Base-by-base conservation (phyloP, 2,888 invertebrate genomes). In the Linhomoeus sp. region DNA sequence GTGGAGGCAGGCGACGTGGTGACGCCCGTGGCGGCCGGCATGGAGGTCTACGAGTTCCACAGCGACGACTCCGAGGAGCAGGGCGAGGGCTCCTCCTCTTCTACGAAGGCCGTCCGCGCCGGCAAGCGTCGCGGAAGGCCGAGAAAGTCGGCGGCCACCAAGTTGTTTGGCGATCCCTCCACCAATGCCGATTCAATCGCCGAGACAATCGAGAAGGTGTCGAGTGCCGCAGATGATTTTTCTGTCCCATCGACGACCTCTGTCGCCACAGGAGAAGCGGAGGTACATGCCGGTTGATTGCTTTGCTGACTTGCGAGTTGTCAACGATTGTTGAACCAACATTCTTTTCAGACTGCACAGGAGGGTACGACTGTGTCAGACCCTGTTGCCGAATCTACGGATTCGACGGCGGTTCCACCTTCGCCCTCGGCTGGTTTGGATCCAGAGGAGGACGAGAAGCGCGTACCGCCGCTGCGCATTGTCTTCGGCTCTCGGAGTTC, bases 11-110 rank as follows among this genome's bases (percentile, higher is more conserved):
- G 38, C n/a, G n/a, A 38, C 9, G 17, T 17, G n/a, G 7, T 17
- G 20, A 38, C 38, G 20, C 3, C 38, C 9, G 9, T 12, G 17
- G 7, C 29, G 33, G 17, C 29, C 5, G 42, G 20, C 17, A 22
- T 9, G 12, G 49, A 46, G 19, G 49, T 49, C 22, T 49, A 42
- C 35, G 49, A 49, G 12, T 49, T 49, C 26, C 49, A 49, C 38
- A 41, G 38, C 25, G 43, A 43, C 17, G 49, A 49, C 25, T 49
- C 49, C 14, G 49, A 49, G 19, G 44, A 12, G 2, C 43, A 43
- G 12, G 46, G 22, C 20, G 26, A 20, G 45, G 25, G 14, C 3
- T 5, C 3, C 9, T 7, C 38, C 9, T 12, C 20, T 5, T 7
- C n/a, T 3, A 3, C 38, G 9, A 7, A 17, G 9, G n/a, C 38